These are phyloP conservation scores for Ailurus styani DNA, from an alignment of 2,113 vertebrate genomes.

Conservation along the genomic window DNA sequence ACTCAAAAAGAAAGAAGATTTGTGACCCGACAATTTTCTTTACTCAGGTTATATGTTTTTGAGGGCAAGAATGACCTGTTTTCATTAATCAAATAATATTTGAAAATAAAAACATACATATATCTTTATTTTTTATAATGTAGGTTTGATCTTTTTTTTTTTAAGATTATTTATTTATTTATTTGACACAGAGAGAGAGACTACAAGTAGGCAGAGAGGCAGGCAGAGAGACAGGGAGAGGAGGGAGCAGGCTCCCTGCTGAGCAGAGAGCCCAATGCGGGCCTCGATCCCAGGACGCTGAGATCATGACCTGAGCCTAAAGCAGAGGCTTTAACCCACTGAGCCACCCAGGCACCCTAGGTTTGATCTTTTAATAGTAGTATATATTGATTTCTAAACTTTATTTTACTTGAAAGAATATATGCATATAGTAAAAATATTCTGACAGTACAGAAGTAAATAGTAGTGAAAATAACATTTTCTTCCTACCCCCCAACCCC, in stretches of 20 bases:
- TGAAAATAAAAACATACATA: neutral
- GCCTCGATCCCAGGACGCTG: no score
- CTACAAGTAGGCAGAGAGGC: no score
- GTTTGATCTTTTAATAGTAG: neutral
- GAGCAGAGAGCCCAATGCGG: no score
- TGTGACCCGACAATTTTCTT: neutral
- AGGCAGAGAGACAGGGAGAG: no score
- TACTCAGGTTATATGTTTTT: neutral
- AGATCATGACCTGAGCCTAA: no score
- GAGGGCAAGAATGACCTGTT: neutral
- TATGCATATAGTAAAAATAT: neutral
- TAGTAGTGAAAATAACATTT: neutral
- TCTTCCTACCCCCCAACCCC: neutral
- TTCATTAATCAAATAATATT: neutral
- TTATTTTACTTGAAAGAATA: neutral
- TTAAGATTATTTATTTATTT: no score
- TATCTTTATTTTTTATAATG: neutral
- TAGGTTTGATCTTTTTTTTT: constrained; percentile 8
- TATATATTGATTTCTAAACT: neutral
- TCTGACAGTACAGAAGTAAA: neutral
- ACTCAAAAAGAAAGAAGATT: neutral
- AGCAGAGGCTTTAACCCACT: no score
- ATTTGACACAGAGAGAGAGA: no score
- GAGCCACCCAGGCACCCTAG: no score
- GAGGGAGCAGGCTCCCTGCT: no score